Conservation (phyloP, 2,888 invertebrate genomes). For the Torymus tubicola region DNA sequence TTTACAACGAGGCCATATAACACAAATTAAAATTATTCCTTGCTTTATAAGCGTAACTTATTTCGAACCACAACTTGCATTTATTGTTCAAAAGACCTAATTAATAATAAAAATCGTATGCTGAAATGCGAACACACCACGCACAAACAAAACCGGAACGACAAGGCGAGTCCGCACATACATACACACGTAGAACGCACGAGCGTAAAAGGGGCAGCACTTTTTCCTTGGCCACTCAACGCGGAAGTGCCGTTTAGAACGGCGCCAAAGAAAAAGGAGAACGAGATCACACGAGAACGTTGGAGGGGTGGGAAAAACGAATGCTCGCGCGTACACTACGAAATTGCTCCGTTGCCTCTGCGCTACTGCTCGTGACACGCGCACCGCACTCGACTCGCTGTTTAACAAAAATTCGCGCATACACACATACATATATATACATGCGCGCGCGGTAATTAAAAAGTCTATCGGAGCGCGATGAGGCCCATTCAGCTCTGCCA, state of each 20-base stretch:
- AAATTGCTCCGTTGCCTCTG: conserved; percentile 21
- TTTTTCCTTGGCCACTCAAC: conserved; percentile 24
- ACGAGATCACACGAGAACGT: neutral
- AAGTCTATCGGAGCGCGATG: conserved; percentile 56
- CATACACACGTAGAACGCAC: too few relatives aligned
- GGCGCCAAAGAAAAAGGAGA: conserved; percentile 18
- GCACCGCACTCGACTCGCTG: conserved; percentile 4
- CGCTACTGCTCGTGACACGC: conserved; percentile 28
- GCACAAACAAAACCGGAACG: too few relatives aligned
- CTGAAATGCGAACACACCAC: too few relatives aligned
- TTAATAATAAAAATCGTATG: too few relatives aligned
- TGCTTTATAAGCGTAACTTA: too few relatives aligned
- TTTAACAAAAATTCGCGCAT: conserved; percentile 35
- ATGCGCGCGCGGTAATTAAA: conserved; percentile 47
- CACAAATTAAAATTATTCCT: too few relatives aligned
- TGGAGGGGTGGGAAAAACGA: conserved; percentile 21
- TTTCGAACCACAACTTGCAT: too few relatives aligned
- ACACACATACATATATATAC: too few relatives aligned
- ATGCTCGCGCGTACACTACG: conserved; percentile 15
- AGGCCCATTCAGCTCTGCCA: conserved; percentile 30
- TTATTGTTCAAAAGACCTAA: too few relatives aligned
- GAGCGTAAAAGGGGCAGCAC: neutral
- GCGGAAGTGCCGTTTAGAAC: conserved; percentile 23
- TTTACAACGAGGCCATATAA: too few relatives aligned
- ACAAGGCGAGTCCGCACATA: too few relatives aligned